Evolutionary conservation across 2,888 invertebrate genomes (phyloP), one percentile per base, ranked within the genome.

Genomic region (Gymnosoma rotundatum): DNA sequence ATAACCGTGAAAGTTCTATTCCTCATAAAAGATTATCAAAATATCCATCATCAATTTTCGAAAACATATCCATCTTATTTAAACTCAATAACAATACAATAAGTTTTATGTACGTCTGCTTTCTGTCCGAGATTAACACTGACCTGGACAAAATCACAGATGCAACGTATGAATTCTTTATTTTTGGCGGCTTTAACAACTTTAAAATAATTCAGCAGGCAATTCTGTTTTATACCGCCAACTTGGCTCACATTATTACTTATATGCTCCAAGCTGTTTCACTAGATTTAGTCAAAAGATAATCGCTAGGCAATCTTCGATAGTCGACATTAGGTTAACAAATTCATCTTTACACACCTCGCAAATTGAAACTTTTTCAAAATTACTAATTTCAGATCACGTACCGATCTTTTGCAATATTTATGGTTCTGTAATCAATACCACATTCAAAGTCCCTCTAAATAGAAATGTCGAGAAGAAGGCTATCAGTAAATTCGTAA

Each of bases 1-100:
- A 25, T n/a, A n/a, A n/a, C n/a, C n/a, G n/a, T n/a, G 21, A 48
- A 48, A 20, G 9, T 12, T 60, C 60, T 6, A 70, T 70, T 45
- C 54, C 56, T 2, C 25, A 70, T 42, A 12, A 45, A 16, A 45
- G 45, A 45, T 14, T 45, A 45, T 12, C 12, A 16, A 45, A 45
- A 16, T 45, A 45, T 16, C 16, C 2, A 45, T 14, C 45, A 2
- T 16, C 2, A 45, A 2, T 16, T 45, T 45, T 45, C 1, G 16
- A 45, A 45, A 45, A 45, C 45, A 16, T 45, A 45, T 45, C 14
- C 0, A 16, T 45, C 14, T 45, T 45, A 45, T 14, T 45, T 16
- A 45, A 45, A 5, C 12, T 16, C 16, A 45, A 45, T 45, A 45
- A 45, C 16, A 45, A 45, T 12, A 45, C 45, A 45, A 45, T 45